phyloP scores from a whole-genome alignment of 2,113 vertebrate genomes.

The Coregonus clupeaformis region DNA sequence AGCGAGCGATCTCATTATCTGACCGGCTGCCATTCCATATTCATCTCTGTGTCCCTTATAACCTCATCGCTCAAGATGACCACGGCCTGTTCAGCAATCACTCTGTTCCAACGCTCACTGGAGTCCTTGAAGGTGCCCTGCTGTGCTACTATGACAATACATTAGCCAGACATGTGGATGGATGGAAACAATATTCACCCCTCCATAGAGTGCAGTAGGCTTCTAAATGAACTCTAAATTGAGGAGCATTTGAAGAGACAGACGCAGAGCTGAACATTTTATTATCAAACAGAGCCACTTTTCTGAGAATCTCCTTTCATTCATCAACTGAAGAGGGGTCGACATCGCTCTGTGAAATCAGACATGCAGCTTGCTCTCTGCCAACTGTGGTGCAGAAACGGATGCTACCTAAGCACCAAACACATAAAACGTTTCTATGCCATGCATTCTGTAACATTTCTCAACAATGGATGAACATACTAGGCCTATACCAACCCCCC shows the following conservation, averaged over 20 bases:
- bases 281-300: background rate
- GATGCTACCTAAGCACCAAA: no score
- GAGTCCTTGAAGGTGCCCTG: slow-evolving; percentile 3
- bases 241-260: background rate
- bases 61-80: background rate
- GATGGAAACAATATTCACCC: slow-evolving; percentile 14
- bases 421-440: no score
- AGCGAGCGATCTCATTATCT: background rate
- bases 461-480: background rate
- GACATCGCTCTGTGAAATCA: background rate
- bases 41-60: background rate
- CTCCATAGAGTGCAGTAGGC: background rate
- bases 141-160: slow-evolving; percentile 1
- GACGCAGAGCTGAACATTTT: background rate
- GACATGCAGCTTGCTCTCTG: background rate
- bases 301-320: background rate
- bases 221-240: background rate
- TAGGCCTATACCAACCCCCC: background rate
- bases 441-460: background rate
- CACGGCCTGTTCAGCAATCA: background rate
- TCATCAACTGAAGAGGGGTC: background rate
- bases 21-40: background rate
- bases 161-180: slow-evolving; percentile 9
- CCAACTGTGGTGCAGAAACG: no score
- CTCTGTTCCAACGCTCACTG: slow-evolving; percentile 1